These are phyloP conservation scores for Drosophila sordidapex DNA, from an alignment of 2,888 invertebrate species.

Conservation along the genomic window DNA sequence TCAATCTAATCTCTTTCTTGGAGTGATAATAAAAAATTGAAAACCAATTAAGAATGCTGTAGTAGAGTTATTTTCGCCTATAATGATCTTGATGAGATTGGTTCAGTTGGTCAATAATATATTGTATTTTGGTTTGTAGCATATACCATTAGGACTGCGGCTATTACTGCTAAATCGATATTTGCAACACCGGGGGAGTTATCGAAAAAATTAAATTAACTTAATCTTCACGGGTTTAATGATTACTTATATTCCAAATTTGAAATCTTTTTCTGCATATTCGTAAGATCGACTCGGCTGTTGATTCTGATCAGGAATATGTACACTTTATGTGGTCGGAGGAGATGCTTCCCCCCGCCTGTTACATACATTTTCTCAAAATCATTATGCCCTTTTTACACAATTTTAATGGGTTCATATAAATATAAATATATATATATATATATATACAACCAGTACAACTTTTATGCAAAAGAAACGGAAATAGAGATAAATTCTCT, in stretches of 20 bases:
- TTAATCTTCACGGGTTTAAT: too few relatives aligned
- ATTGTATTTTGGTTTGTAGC: too few relatives aligned
- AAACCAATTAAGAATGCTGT: too few relatives aligned
- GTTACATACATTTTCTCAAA: neutral
- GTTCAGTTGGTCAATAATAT: too few relatives aligned
- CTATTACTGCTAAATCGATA: too few relatives aligned
- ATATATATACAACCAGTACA: slow-evolving; percentile 17
- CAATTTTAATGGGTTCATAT: neutral
- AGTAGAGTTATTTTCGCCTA: too few relatives aligned
- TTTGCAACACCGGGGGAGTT: too few relatives aligned
- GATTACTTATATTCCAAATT: neutral
- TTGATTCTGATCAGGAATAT: neutral
- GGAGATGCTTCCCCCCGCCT: neutral
- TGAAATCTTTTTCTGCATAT: neutral
- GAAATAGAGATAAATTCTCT: slow-evolving; percentile 79
- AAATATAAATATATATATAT: too few relatives aligned
- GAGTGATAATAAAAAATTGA: neutral
- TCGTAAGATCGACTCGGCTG: neutral
- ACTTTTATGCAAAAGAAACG: slow-evolving; percentile 77
- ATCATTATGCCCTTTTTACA: neutral
- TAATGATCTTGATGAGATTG: neutral
- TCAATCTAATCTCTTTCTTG: neutral
- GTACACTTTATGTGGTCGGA: neutral
- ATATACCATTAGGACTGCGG: too few relatives aligned
- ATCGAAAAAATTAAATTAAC: too few relatives aligned